phyloP scores from a whole-genome alignment of 2,113 vertebrate genomes.

The Panurus biarmicus region DNA sequence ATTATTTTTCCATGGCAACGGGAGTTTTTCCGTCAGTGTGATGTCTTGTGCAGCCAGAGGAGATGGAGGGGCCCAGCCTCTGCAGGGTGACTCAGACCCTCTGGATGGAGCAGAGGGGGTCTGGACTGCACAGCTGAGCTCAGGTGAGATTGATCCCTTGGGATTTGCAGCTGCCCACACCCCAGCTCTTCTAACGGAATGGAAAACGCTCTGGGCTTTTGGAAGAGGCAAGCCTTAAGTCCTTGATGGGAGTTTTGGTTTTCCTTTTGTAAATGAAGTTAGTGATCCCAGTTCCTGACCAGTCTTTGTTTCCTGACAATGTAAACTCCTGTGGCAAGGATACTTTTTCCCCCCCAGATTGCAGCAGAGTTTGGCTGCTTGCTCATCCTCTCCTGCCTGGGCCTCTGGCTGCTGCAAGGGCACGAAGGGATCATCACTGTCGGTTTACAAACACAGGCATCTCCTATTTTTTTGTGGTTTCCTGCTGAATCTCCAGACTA shows the following conservation, averaged over 20 bases:
- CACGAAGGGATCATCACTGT: background rate
- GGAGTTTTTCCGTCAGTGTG: background rate
- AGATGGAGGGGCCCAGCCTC: background rate
- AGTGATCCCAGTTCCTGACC: background rate
- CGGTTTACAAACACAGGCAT: conserved; percentile 46
- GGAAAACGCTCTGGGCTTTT: background rate
- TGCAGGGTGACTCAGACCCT: background rate
- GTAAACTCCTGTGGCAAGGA: conserved; percentile 34
- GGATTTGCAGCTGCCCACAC: background rate
- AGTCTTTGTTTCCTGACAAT: conserved; percentile 31
- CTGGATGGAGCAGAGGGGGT: background rate
- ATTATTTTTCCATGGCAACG: conserved; percentile 10
- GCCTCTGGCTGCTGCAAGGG: conserved; percentile 11
- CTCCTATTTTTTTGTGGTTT: conserved; percentile 38
- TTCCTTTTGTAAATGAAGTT: conserved; percentile 1
- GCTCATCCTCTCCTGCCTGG: background rate
- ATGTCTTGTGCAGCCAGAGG: background rate
- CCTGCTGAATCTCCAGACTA: conserved; percentile 18
- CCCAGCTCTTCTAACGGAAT: background rate
- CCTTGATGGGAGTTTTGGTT: background rate
- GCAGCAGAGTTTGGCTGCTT: background rate
- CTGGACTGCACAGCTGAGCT: background rate
- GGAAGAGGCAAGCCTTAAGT: background rate
- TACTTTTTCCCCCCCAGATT: background rate
- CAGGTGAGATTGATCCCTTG: background rate